Conservation (phyloP, 2,113 vertebrate genomes). For the Rissa tridactyla region DNA sequence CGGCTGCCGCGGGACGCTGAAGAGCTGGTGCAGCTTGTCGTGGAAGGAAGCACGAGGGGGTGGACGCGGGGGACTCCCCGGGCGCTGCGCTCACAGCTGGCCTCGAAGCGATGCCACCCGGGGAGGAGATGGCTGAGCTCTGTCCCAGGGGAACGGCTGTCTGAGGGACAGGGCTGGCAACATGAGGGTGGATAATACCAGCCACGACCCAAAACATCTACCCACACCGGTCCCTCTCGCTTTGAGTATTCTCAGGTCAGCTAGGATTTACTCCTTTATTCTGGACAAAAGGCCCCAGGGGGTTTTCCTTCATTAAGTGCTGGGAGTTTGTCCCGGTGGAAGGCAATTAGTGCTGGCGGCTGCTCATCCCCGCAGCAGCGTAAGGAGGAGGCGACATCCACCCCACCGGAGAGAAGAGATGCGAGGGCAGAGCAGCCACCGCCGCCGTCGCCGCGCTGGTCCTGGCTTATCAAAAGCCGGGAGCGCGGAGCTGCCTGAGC, state of each 20-base stretch:
- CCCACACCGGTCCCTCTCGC: neutral
- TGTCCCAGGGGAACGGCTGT: neutral
- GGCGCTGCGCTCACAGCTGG: neutral
- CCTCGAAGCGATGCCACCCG: fast-evolving
- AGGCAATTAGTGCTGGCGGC: neutral
- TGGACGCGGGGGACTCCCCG: neutral
- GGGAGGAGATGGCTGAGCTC: neutral
- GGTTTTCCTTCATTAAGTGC: neutral
- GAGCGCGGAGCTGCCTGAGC: fast-evolving
- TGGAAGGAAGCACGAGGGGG: neutral
- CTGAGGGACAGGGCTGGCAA: neutral
- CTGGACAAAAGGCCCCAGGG: neutral
- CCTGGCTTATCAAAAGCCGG: neutral
- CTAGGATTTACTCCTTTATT: neutral
- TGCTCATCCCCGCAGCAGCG: neutral
- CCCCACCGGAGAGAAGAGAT: fast-evolving
- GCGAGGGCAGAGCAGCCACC: fast-evolving
- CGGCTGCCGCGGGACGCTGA: fast-evolving
- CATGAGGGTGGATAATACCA: neutral
- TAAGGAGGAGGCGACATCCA: fast-evolving
- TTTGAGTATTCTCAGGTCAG: neutral
- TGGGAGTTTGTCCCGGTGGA: neutral
- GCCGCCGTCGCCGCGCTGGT: fast-evolving
- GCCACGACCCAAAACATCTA: neutral
- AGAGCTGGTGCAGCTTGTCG: neutral